Conservation (phyloP, 1,140 invertebrate genomes). For the Panagrolaimus sp. region DNA sequence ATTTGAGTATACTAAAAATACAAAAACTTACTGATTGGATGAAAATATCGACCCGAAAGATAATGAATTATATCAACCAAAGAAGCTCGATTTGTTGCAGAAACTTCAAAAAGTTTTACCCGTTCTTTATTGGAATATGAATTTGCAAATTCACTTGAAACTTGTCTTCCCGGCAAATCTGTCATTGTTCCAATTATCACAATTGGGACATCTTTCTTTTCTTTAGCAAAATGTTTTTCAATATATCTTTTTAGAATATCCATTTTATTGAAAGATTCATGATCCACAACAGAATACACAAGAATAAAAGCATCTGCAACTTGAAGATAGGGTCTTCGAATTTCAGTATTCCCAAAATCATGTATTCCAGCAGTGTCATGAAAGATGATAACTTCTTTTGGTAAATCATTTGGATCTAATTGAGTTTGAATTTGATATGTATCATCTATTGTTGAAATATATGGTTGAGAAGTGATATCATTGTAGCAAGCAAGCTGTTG, state of each 20-base stretch:
- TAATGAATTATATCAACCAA: constrained; percentile 55
- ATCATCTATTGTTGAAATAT: constrained; percentile 57
- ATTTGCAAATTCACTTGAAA: constrained; percentile 46
- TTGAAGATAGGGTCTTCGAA: constrained; percentile 45
- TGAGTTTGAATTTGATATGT: constrained; percentile 54
- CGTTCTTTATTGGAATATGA: constrained; percentile 47
- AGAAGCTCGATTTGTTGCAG: constrained; percentile 42
- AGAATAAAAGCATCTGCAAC: constrained; percentile 58
- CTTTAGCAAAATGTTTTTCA: constrained; percentile 49
- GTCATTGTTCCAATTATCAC: constrained; percentile 50
- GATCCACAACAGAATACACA: constrained; percentile 51
- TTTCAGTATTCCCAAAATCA: constrained; percentile 41
- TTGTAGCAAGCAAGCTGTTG: constrained; percentile 37
- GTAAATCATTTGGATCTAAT: constrained; percentile 18
- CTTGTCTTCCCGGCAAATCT: constrained; percentile 44
- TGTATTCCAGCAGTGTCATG: constrained; percentile 54
- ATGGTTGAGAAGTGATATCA: constrained; percentile 40
- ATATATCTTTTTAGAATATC: constrained; percentile 55
- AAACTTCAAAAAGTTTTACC: constrained; percentile 50
- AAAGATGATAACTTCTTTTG: constrained; percentile 51
- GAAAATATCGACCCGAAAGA: constrained; percentile 47
- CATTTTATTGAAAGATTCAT: constrained; percentile 53
- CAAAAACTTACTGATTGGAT: constrained; percentile 49
- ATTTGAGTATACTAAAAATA: not conserved
- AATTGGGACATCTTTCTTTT: constrained; percentile 56